Base-by-base conservation (phyloP, 2,113 vertebrate species). In the Penelope pileata region DNA sequence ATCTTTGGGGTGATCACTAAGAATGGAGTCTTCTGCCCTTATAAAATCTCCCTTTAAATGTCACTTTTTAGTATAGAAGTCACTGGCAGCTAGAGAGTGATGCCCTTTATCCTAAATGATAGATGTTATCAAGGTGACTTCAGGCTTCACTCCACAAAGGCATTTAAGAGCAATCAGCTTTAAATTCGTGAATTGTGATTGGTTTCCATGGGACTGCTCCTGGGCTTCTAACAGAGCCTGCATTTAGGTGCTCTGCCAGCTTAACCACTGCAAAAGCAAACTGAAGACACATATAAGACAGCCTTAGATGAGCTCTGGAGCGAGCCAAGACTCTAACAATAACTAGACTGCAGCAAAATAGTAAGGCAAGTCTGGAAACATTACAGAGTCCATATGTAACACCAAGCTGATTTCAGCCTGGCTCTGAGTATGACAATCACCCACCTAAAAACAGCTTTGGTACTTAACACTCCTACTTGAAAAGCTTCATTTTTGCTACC, bases 331-430 rank as follows among this genome's bases (percentile, higher is more conserved):
- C n/a, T 86, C 27, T 26, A 64, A n/a, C 24, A 72, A 83, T 2
- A 90, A 58, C 58, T 83, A 75, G 90, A 78, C 32, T 90, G 83
- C 80, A 86, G 83, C 64, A 93, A 88, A 91, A 92, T 48, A 16
- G 38, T 77, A 67, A 67, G 76, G 60, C 73, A 86, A 53, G 17
- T 70, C 80, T 81, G 64, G 42, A 93, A 92, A 63, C 16, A 38
- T 67, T 70, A 18, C 34, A 19, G 38, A 30, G 29, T 58, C 59
- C 66, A 1, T 62, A 29, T 8, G 26, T 43, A 67, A 85, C 10
- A 53, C 12, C 63, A 42, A 79, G 7, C 22, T 45, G 50, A 53
- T 93, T 88, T 85, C 43, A 68, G 24, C n/a, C 88, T 48, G 34
- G 38, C 48, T 90, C 32, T 67, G 30, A 88, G 50, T 15, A 53